Evolutionary conservation across 2,888 invertebrate species (phyloP), one percentile per base, ranked within the genome.

Genomic region (Proisotoma minuta): DNA sequence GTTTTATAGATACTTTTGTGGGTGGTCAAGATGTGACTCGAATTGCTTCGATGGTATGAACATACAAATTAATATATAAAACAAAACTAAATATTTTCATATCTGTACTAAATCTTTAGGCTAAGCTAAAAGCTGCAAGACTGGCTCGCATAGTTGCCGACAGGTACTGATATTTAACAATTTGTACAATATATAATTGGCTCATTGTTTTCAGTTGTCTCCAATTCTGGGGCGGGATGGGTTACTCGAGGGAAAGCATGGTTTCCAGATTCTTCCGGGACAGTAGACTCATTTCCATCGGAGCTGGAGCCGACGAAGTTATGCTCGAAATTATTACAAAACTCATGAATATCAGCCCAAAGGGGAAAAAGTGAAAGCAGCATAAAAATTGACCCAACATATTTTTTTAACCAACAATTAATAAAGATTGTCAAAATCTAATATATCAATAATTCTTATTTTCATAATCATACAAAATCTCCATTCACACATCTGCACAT

Each of bases 171-270:
- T n/a, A n/a, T n/a, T n/a, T n/a, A n/a, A n/a, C n/a, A n/a, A n/a
- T n/a, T n/a, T n/a, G n/a, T n/a, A n/a, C n/a, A n/a, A n/a, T n/a
- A n/a, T n/a, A n/a, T n/a, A n/a, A n/a, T n/a, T n/a, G n/a, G n/a
- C n/a, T n/a, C n/a, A n/a, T n/a, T n/a, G n/a, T n/a, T n/a, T n/a
- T n/a, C n/a, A n/a, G 77, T n/a, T 82, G 82, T 73, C 75, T 83
- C n/a, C 81, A 83, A 76, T 82, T 75, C 74, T 83, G 81, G 81
- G 83, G 83, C 59, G 83, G 82, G 18, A 81, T 82, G 79, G 83
- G 83, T 8, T 83, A 78, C 75, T 79, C 81, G 2, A 77, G 78
- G 57, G 82, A 82, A 51, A 26, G 78, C 76, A 48, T 58, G 8
- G 76, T 82, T 52, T 76, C 76, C n/a, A 65, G 76, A 29, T 63